Evolutionary conservation across 1,140 invertebrate species (phyloP).

Genomic region (Maniola jurtina): DNA sequence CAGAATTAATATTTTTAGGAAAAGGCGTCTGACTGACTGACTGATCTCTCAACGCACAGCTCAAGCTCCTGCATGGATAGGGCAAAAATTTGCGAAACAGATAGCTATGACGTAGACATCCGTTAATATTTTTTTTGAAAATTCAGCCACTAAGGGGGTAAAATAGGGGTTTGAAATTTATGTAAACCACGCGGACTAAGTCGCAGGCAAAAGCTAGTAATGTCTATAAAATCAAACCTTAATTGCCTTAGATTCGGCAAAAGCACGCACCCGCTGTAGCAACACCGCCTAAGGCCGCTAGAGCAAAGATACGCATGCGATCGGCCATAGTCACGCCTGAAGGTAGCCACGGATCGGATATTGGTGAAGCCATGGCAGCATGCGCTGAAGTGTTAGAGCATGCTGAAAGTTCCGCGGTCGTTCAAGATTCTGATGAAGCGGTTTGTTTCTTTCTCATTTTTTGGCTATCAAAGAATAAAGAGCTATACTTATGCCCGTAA

Average conservation of each 20-base stretch:
- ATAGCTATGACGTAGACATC: no score
- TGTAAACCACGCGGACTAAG: no score
- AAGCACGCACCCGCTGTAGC: constrained; percentile 37
- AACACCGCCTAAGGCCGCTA: constrained; percentile 32
- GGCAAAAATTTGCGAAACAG: no score
- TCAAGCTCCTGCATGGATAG: no score
- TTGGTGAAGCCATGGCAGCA: constrained; percentile 10
- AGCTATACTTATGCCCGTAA: not conserved
- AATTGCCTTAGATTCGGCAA: constrained; percentile 55
- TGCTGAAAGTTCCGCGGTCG: constrained; percentile 6
- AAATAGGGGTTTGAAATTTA: no score
- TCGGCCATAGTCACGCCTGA: constrained; percentile 40
- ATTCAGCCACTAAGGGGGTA: no score
- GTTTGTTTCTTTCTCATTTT: constrained; percentile 11
- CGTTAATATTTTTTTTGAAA: no score
- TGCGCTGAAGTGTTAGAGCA: constrained; percentile 4
- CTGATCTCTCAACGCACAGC: no score
- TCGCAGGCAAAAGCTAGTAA: no score
- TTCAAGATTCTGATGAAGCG: constrained; percentile 29
- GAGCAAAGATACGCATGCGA: constrained; percentile 48
- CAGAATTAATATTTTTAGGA: no score
- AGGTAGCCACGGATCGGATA: not conserved
- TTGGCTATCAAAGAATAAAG: not conserved
- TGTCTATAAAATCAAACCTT: not conserved
- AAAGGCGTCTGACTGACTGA: no score